Evolutionary conservation across 1,140 invertebrate species (phyloP).

Genomic region (Chrysomallon squamiferum): DNA sequence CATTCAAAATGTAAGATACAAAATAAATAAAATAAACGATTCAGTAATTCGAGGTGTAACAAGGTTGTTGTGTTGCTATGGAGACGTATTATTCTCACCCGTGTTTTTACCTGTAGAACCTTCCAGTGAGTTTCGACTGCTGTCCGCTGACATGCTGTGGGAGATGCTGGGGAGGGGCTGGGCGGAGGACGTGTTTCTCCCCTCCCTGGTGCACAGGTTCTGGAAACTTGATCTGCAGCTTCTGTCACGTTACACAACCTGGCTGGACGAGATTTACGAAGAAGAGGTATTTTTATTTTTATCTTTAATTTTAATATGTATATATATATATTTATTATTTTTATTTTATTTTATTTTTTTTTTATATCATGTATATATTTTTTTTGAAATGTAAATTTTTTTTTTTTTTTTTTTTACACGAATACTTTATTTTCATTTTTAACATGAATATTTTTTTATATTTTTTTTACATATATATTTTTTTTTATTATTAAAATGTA

Average conservation of each 20-base stretch:
- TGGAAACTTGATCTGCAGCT: conserved; percentile 88
- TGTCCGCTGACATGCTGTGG: conserved; percentile 50
- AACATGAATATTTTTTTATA: no score
- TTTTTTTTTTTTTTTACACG: no score
- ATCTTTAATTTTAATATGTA: neutral
- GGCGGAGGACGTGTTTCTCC: conserved; percentile 76
- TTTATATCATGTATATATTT: neutral
- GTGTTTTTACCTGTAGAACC: neutral
- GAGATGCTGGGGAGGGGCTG: conserved; percentile 73
- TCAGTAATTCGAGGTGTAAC: no score
- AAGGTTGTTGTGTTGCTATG: no score
- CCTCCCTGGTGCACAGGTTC: conserved; percentile 78
- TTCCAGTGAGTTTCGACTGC: conserved; percentile 31
- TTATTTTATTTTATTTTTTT: neutral
- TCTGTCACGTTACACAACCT: conserved; percentile 76
- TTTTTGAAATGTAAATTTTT: no score
- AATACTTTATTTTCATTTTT: no score
- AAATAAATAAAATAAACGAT: no score
- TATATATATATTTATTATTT: neutral
- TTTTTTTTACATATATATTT: no score
- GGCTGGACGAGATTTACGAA: conserved; percentile 67
- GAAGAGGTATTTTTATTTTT: conserved; percentile 50
- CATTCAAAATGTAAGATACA: no score
- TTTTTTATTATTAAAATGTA: no score
- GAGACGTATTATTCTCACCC: no score